These are phyloP conservation scores for Saxidomus purpurata DNA, from an alignment of 1,140 invertebrate species.

Conservation along the genomic window DNA sequence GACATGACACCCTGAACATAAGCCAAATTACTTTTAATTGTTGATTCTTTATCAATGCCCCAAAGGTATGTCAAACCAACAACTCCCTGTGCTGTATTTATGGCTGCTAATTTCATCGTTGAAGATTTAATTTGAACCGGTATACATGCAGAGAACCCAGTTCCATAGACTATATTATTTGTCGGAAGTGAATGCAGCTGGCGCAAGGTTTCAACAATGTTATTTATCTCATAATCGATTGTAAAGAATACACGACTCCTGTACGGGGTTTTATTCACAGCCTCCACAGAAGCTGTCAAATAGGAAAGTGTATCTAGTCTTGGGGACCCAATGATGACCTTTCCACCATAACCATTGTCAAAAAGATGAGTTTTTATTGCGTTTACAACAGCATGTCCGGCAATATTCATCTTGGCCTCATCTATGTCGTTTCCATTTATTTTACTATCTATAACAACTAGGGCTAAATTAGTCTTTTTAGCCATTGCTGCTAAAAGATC, in stretches of 20 bases:
- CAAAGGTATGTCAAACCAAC: slow-evolving; percentile 1
- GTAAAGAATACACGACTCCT: neutral
- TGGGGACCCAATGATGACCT: slow-evolving; percentile 9
- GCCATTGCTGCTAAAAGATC: neutral
- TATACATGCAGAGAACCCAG: neutral
- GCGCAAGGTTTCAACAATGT: neutral
- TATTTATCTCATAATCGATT: neutral
- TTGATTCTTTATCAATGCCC: neutral
- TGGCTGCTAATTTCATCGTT: neutral
- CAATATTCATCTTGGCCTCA: neutral
- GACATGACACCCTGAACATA: slow-evolving; percentile 1
- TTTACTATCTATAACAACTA: slow-evolving; percentile 17
- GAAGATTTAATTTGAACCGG: neutral
- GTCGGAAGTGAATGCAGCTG: neutral
- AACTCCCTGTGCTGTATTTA: slow-evolving; percentile 8
- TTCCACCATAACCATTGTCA: neutral
- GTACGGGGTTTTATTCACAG: neutral
- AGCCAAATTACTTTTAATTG: neutral
- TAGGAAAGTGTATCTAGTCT: neutral
- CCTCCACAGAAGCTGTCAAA: neutral
- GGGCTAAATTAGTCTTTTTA: neutral
- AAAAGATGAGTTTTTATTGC: neutral
- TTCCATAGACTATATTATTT: slow-evolving; percentile 6
- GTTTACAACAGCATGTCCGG: neutral
- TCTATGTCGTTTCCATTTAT: neutral